phyloP scores from a whole-genome alignment of 1,140 invertebrate genomes.

The Metopolophium dirhodum region DNA sequence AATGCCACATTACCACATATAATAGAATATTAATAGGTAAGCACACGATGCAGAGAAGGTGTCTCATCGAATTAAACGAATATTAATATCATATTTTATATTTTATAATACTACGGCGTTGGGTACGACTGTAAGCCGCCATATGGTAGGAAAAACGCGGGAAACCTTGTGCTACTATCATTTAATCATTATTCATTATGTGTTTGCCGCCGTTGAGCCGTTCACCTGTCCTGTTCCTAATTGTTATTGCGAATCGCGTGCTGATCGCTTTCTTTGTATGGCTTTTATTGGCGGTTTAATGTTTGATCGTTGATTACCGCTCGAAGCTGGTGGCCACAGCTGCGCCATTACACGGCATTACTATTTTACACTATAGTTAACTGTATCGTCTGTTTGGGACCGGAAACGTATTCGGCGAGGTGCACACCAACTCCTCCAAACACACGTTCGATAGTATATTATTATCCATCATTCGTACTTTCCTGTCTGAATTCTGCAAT shows the following conservation, averaged over 20 bases:
- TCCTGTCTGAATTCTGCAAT: background rate
- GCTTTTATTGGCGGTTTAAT: background rate
- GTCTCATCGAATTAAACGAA: too few relatives aligned
- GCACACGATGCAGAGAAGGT: too few relatives aligned
- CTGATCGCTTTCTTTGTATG: background rate
- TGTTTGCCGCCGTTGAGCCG: background rate
- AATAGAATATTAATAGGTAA: too few relatives aligned
- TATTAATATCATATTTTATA: too few relatives aligned
- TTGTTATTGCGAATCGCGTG: background rate
- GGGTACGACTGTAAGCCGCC: background rate
- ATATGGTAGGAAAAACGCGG: constrained; percentile 28
- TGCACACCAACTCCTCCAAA: too few relatives aligned
- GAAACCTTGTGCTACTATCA: background rate
- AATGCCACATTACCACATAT: too few relatives aligned
- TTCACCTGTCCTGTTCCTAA: too few relatives aligned
- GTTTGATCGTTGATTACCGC: too few relatives aligned
- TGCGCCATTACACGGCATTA: too few relatives aligned
- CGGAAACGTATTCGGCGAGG: too few relatives aligned
- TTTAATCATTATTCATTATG: background rate
- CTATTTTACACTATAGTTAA: too few relatives aligned
- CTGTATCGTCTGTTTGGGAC: too few relatives aligned
- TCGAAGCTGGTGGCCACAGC: background rate
- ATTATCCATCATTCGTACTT: background rate
- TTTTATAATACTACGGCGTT: background rate
- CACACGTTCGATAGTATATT: background rate